Evolutionary conservation across 2,113 vertebrate species (phyloP), one percentile per base, ranked within the genome.

Genomic region (Pteruthius melanotis): DNA sequence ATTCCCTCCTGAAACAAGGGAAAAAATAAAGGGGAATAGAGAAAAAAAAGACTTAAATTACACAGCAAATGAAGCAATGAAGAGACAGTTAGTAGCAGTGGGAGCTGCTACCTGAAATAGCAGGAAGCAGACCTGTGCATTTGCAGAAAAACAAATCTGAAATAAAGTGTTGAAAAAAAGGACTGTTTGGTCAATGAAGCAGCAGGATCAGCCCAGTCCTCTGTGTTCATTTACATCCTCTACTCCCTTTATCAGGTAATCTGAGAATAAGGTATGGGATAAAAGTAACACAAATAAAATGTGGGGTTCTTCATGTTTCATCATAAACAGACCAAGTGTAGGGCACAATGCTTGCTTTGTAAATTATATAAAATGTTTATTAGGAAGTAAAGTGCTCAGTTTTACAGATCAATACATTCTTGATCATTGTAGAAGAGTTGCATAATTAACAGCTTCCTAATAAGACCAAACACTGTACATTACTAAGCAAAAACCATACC

Each of bases 311-410:
- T 53, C 42, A 15, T 0, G 7, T 47, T 78, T 13, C 2, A 1
- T 50, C 40, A n/a, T 4, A 40, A 91, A 70, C 19, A 81, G 90
- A 50, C 12, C 19, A 52, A 87, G 8, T 4, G 7, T 8, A 70
- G 12, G n/a, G 35, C 47, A 74, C 21, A 28, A 37, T 1, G 8
- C 74, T 93, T 72, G 37, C 88, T 70, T 57, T 60, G n/a, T 7
- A 85, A 83, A 72, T 53, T 17, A 91, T 59, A 87, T 45, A 89
- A 96, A 95, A 79, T 5, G 9, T 98, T 98, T 98, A 98, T 98
- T 98, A 94, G 82, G 90, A 95, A 96, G 74, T 97, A 97, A 98
- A 97, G 95, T 97, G 96, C 96, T 93, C 91, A 82, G 59, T 95
- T 97, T 96, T 97, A 97, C 81, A 98, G 72, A 95, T 85, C 88